Evolutionary conservation across 2,113 vertebrate species (phyloP).

Genomic region (Orycteropus afer): DNA sequence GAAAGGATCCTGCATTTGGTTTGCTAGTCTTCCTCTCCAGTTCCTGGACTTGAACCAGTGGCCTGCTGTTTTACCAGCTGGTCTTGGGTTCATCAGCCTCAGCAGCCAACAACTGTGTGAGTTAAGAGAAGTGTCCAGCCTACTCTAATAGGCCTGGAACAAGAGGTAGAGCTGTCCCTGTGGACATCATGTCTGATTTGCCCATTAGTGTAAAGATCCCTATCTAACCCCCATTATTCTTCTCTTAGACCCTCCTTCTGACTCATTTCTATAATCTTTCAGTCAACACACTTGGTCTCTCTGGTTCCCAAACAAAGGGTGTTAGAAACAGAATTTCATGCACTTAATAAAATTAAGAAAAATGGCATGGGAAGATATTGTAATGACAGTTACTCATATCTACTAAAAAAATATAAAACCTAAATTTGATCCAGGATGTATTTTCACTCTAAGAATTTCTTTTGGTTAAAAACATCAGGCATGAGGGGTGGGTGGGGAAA

Average conservation of each 20-base stretch:
- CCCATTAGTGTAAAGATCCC: neutral
- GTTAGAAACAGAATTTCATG: neutral
- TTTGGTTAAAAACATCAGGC: neutral
- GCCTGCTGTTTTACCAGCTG: no score
- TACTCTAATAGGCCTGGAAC: no score
- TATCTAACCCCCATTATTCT: neutral
- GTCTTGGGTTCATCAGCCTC: no score
- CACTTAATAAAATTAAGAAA: neutral
- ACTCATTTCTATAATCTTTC: neutral
- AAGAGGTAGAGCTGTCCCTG: no score
- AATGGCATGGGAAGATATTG: neutral
- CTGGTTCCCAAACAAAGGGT: neutral
- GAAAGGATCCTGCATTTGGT: no score
- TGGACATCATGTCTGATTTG: neutral
- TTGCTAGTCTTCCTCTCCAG: no score
- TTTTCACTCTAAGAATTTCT: neutral
- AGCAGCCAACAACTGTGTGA: no score
- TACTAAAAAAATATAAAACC: neutral
- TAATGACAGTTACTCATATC: neutral
- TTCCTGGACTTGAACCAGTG: no score
- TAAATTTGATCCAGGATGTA: neutral
- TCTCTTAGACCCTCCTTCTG: neutral
- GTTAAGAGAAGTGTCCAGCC: no score
- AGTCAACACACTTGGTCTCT: neutral
- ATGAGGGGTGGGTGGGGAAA: no score